Evolutionary conservation across 1,140 invertebrate genomes (phyloP).

Genomic region (Mycetomoellerius zeteki): DNA sequence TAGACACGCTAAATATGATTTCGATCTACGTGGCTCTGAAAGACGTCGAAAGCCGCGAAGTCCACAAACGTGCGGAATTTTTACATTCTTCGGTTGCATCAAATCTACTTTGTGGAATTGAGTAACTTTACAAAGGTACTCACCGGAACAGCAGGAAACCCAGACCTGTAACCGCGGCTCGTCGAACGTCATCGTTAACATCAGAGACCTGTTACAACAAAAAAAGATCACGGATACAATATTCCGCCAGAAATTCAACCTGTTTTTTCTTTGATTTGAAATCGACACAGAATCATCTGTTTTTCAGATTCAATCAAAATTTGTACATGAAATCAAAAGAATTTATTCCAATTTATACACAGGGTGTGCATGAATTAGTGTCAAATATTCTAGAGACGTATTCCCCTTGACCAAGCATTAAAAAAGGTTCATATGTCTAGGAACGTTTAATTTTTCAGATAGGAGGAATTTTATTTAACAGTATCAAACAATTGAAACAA

Average conservation of each 20-base stretch:
- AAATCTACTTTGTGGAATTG: constrained; percentile 33
- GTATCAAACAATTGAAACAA: too few species aligned
- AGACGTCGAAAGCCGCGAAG: not conserved
- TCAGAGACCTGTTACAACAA: constrained; percentile 92
- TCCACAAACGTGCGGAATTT: constrained; percentile 41
- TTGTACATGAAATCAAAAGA: not conserved
- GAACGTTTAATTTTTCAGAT: too few species aligned
- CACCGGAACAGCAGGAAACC: constrained; percentile 98
- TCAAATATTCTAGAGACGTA: too few species aligned
- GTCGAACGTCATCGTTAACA: constrained; percentile 99
- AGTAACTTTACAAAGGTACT: constrained; percentile 71
- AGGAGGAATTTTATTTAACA: too few species aligned
- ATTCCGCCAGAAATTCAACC: not conserved
- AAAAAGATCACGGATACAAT: not conserved
- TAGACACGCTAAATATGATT: not conserved
- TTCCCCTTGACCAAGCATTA: too few species aligned
- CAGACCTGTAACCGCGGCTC: constrained; percentile 98
- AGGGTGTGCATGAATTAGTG: too few species aligned
- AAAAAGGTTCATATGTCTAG: too few species aligned
- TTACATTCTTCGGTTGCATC: constrained; percentile 41
- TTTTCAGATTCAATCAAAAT: constrained; percentile 3
- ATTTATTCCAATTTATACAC: not conserved
- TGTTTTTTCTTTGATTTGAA: not conserved
- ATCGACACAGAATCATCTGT: not conserved
- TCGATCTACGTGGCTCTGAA: not conserved